phyloP scores from a whole-genome alignment of 2,797 vertebrate species.

The Percopsis omiscomaycus region DNA sequence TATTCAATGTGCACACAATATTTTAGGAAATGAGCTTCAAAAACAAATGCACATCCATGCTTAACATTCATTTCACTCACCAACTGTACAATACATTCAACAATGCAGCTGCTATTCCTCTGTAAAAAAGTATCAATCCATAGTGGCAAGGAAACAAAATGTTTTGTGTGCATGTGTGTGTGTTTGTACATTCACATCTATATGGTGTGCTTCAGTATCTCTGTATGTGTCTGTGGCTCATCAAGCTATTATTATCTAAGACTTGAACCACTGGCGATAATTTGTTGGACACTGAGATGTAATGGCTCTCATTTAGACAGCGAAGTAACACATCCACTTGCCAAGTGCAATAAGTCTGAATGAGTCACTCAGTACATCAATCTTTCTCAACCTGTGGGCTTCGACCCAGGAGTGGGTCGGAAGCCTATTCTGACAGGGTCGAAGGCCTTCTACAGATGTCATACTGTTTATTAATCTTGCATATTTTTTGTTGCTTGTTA shows the following conservation, averaged over 20 bases:
- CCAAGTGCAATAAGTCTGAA: constrained; percentile 49
- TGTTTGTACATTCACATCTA: too few relatives aligned
- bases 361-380: constrained; percentile 55
- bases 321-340: constrained; percentile 63
- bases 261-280: constrained; percentile 56
- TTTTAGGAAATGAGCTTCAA: neutral
- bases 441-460: neutral
- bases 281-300: constrained; percentile 49
- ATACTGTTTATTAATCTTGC: too few relatives aligned
- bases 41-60: too few relatives aligned
- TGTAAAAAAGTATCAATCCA: too few relatives aligned
- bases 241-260: constrained; percentile 55
- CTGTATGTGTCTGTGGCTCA: constrained; percentile 47
- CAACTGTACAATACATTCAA: neutral
- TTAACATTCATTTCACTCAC: neutral
- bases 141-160: too few relatives aligned
- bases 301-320: constrained; percentile 56
- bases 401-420: constrained; percentile 39
- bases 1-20: neutral
- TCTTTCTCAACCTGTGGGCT: constrained; percentile 45
- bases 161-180: too few relatives aligned
- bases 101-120: neutral
- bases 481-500: too few relatives aligned
- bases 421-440: constrained; percentile 33
- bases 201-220: neutral